Conservation (phyloP, 2,888 invertebrate genomes). For the Choreutis nemorana region DNA sequence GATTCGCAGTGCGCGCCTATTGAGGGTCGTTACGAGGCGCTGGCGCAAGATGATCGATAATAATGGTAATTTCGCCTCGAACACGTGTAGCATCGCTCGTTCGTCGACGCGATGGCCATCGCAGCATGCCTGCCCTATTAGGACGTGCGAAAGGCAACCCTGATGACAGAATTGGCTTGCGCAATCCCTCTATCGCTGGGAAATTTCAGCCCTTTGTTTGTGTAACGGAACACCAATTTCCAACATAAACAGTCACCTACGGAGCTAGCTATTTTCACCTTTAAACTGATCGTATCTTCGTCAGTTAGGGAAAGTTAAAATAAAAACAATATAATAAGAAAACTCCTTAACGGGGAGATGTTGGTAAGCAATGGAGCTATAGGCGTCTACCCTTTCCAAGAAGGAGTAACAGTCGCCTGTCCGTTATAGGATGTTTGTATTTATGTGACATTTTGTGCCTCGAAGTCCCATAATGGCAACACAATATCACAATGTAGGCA, state of each 20-base stretch:
- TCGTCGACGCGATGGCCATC: conserved; percentile 45
- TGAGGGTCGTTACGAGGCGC: conserved; percentile 55
- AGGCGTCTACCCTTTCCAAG: too few species aligned
- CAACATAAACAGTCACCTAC: too few species aligned
- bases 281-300: too few species aligned
- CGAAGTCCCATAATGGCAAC: conserved; percentile 59
- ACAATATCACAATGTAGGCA: conserved; percentile 65
- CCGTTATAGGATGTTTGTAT: too few species aligned
- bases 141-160: conserved; percentile 38
- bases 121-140: conserved; percentile 44
- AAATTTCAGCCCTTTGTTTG: conserved; percentile 13
- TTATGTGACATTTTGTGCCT: conserved; percentile 52
- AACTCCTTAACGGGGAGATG: too few species aligned
- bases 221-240: conserved; percentile 8
- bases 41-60: conserved; percentile 62
- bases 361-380: too few species aligned
- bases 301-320: too few species aligned
- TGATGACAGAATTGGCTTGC: conserved; percentile 40
- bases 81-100: conserved; percentile 58
- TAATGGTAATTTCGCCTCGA: conserved; percentile 59
- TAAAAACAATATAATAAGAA: too few species aligned
- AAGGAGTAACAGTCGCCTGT: too few species aligned
- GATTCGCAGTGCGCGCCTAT: conserved; percentile 48
- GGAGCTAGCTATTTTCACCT: too few species aligned
- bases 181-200: conserved; percentile 12